Percentiles rank a stretch among this genome's conserved stretches.
phyloP scores from a whole-genome alignment of 2,797 vertebrate species.

The Phylloscopus collybita region DNA sequence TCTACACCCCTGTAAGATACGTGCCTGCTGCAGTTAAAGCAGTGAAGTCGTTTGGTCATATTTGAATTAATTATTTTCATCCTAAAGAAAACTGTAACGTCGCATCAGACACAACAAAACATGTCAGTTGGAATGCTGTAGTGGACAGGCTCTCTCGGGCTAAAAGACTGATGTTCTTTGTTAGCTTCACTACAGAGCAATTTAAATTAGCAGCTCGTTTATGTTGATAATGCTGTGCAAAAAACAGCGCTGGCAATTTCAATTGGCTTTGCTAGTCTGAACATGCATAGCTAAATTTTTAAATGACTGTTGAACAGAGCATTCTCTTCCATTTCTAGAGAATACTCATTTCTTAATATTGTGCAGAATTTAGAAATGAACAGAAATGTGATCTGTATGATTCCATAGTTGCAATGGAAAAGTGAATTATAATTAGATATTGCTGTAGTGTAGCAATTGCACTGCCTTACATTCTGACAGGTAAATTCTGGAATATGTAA shows the following conservation, averaged over 20 bases:
- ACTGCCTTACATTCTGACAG: neutral
- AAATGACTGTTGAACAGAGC: neutral
- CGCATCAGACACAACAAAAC: neutral
- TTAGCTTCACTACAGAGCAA: neutral
- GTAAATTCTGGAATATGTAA: neutral
- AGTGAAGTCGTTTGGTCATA: neutral
- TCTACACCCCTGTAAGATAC: neutral
- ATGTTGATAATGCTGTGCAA: neutral
- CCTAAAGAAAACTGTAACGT: neutral
- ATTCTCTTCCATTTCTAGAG: neutral
- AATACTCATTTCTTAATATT: neutral
- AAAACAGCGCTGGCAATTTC: neutral
- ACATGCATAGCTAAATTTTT: neutral
- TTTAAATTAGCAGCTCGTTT: neutral
- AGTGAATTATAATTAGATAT: neutral
- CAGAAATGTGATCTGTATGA: neutral
- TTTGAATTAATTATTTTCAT: neutral
- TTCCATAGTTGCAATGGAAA: neutral
- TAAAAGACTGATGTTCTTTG: neutral
- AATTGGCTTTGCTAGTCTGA: neutral
- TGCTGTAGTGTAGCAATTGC: neutral
- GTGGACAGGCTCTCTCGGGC: neutral
- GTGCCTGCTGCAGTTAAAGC: neutral
- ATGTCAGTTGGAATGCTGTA: neutral
- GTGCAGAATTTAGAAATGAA: neutral